Evolutionary conservation across 2,888 invertebrate species (phyloP), one percentile per base, ranked within the genome.

Genomic region (Octodonta nipae): DNA sequence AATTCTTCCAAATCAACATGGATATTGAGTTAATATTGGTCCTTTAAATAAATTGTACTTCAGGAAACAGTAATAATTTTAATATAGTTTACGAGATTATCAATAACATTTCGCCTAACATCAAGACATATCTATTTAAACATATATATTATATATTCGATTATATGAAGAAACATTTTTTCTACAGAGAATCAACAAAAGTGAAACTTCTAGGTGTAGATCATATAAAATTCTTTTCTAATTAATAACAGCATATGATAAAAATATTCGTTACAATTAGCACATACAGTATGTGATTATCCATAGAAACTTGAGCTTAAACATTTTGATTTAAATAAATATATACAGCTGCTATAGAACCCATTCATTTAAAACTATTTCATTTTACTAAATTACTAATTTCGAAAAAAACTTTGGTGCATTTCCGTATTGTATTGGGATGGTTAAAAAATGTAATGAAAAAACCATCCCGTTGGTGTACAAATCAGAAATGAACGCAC

Each of bases 11-110:
- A 36, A 35, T 41, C 32, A 24, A 35, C 35, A 34, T 37, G 33
- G 15, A 42, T 37, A 34, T 32, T 33, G 36, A 37, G 38, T 41
- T 44, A 40, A 40, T 36, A 38, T 50, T 50, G 50, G 52, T 52
- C 52, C 52, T 34, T 47, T 41, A 49, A 51, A 50, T 38, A 46
- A 52, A 51, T 51, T 51, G 51, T 51, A 51, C 51, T 50, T 41
- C 32, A 35, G 36, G 41, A 34, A 40, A 35, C 33, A 34, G 34
- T 33, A 36, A 33, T 37, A 29, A 28, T 32, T 38, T 34, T 32
- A 36, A 35, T 40, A 35, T 35, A 37, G 25, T 27, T 24, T 34
- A n/a, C n/a, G n/a, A 11, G 22, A 22, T 3, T 22, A 22, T 22
- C 30, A 13, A 11, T 22, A 2, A 4, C 11, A 22, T 22, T 22